Percentiles rank a stretch among this genome's conserved stretches.
phyloP scores from a whole-genome alignment of 2,888 invertebrate genomes.

The Xylota sylvarum region DNA sequence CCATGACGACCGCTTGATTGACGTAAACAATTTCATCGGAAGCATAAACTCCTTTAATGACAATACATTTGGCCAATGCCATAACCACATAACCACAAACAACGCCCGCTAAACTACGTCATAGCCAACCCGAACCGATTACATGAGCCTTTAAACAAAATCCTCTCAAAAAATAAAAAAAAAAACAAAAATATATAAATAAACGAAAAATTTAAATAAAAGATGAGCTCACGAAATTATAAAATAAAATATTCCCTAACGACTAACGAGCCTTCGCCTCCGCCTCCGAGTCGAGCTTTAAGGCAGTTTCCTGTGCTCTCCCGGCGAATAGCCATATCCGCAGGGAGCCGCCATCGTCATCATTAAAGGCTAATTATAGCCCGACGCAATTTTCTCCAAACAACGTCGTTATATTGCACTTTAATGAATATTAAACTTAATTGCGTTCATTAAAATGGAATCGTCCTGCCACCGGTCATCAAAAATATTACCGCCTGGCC shows the following conservation, averaged over 20 bases:
- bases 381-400: constrained; percentile 8
- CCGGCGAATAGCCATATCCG: not conserved
- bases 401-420: constrained; percentile 39
- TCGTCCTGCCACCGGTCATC: constrained; percentile 43
- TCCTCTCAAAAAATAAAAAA: not conserved
- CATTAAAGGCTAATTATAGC: constrained; percentile 36
- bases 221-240: constrained; percentile 14
- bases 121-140: constrained; percentile 1
- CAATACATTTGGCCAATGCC: not conserved
- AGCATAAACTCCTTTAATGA: not conserved
- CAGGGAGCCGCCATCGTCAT: not conserved
- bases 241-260: constrained; percentile 6
- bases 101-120: not conserved
- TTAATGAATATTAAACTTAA: constrained; percentile 44
- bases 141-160: not conserved
- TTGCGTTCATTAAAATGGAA: constrained; percentile 39
- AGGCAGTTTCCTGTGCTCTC: not conserved
- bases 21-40: not conserved
- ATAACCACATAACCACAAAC: not conserved
- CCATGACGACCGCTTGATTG: not conserved
- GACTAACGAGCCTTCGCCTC: not conserved
- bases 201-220: constrained; percentile 2
- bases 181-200: constrained; percentile 5
- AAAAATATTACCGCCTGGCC: constrained; percentile 7
- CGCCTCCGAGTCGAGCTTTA: not conserved